phyloP scores from a whole-genome alignment of 1,140 invertebrate species.

The Marisa cornuarietis region DNA sequence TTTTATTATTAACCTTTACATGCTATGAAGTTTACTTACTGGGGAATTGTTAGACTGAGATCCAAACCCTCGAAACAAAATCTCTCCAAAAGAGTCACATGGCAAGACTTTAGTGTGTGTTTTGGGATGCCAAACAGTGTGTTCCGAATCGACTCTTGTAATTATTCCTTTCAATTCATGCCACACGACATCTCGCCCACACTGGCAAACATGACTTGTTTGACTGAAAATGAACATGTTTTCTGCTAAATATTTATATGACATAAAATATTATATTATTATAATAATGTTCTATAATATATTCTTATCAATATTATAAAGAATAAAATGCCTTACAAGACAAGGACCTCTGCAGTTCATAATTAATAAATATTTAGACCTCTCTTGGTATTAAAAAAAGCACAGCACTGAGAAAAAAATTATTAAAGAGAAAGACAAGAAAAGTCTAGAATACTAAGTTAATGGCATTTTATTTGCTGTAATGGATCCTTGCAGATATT shows the following conservation, averaged over 20 bases:
- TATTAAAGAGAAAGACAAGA: no score
- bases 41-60: slow-evolving; percentile 42
- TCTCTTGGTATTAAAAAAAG: no score
- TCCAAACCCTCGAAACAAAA: slow-evolving; percentile 57
- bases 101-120: slow-evolving; percentile 39
- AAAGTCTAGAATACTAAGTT: no score
- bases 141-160: slow-evolving; percentile 12
- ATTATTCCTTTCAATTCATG: slow-evolving; percentile 25
- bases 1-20: not conserved
- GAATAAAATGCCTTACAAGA: not conserved
- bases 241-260: no score
- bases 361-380: not conserved
- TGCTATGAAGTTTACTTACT: slow-evolving; percentile 32
- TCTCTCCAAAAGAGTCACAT: slow-evolving; percentile 57
- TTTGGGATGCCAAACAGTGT: slow-evolving; percentile 38
- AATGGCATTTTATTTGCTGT: no score
- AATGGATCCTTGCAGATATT: no score
- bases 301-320: no score
- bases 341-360: not conserved
- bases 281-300: no score
- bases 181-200: slow-evolving; percentile 32
- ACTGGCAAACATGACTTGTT: slow-evolving; percentile 24
- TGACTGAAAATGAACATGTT: no score
- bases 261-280: no score
- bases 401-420: no score